phyloP scores from a whole-genome alignment of 1,140 invertebrate genomes.

The Drosophila nebulosa region DNA sequence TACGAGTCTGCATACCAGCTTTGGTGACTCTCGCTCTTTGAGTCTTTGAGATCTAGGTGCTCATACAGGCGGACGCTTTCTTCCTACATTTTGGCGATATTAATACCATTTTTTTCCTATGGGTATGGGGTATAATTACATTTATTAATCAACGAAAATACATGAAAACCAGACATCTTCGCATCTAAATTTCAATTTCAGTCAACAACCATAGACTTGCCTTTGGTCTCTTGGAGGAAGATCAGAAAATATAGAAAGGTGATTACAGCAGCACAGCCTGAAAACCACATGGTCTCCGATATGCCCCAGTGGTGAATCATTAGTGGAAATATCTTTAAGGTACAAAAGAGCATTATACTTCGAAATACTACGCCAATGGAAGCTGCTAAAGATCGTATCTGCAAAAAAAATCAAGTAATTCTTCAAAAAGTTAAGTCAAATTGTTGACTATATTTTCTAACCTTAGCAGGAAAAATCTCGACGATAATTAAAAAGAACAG shows the following conservation, averaged over 20 bases:
- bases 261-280: conserved; percentile 31
- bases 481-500: conserved; percentile 66
- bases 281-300: conserved; percentile 64
- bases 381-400: conserved; percentile 62
- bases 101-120: too few relatives aligned
- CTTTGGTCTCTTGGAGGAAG: conserved; percentile 86
- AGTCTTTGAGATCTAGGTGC: too few relatives aligned
- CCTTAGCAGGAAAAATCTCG: conserved; percentile 72
- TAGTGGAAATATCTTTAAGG: conserved; percentile 59
- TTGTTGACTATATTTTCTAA: conserved; percentile 15
- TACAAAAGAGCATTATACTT: conserved; percentile 42
- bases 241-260: conserved; percentile 63
- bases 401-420: not conserved
- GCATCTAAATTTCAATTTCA: too few relatives aligned
- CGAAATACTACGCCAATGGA: conserved; percentile 59
- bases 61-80: too few relatives aligned
- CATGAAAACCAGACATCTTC: too few relatives aligned
- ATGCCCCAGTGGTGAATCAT: conserved; percentile 51
- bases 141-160: too few relatives aligned
- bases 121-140: too few relatives aligned
- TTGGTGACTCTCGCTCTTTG: too few relatives aligned
- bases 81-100: too few relatives aligned
- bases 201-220: conserved; percentile 81
- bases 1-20: too few relatives aligned
- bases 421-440: not conserved